A percentile compares a stretch with the other conserved stretches of the same genome.
phyloP scores from a whole-genome alignment of 2,113 vertebrate genomes.

The Narcine bancroftii region DNA sequence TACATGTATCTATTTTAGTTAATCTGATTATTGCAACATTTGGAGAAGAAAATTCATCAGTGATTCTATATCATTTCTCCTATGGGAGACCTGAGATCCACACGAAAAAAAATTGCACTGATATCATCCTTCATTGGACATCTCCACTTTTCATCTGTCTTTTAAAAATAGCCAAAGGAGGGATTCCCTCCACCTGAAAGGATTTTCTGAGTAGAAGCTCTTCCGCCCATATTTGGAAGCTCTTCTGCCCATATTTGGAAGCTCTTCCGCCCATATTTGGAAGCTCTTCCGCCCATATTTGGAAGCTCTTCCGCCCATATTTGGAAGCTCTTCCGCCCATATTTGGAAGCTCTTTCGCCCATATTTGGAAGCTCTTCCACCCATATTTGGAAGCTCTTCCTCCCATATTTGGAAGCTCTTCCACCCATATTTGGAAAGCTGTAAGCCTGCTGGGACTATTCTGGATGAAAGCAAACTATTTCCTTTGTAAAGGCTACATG shows the following conservation, averaged over 20 bases:
- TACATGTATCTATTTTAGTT: background rate
- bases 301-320: background rate
- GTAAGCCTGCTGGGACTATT: background rate
- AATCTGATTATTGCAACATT: background rate
- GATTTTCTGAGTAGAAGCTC: background rate
- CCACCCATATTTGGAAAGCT: background rate
- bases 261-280: background rate
- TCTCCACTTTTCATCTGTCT: background rate
- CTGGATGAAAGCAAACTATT: background rate
- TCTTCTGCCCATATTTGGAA: background rate
- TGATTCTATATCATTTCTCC: background rate
- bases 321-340: background rate
- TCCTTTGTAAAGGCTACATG: background rate
- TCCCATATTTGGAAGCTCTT: background rate
- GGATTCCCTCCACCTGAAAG: background rate
- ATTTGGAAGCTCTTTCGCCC: background rate
- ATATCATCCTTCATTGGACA: background rate
- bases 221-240: background rate
- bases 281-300: background rate
- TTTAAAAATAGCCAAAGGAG: background rate
- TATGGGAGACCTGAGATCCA: background rate
- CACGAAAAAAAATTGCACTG: background rate
- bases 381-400: background rate
- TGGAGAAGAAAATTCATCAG: background rate
- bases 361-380: background rate